Percentiles rank a stretch among this genome's conserved stretches.
These are phyloP conservation scores for Lycocerus yunnanus DNA, from an alignment of 2,888 invertebrate genomes.

Conservation along the genomic window DNA sequence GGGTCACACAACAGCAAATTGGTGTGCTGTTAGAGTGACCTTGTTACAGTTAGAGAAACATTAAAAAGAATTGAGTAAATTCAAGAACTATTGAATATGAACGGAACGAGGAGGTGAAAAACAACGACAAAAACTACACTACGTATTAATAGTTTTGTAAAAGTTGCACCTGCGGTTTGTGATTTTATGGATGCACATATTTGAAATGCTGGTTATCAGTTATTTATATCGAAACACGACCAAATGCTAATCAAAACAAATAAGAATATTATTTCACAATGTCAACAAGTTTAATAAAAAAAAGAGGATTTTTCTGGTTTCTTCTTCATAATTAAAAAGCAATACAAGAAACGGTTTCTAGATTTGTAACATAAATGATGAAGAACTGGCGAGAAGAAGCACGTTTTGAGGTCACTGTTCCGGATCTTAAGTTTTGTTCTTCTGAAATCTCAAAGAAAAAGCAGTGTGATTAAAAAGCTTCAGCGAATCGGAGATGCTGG, in stretches of 20 bases:
- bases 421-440: background rate
- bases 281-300: background rate
- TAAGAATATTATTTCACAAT: background rate
- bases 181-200: background rate
- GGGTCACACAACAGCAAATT: background rate
- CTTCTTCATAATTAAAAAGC: background rate
- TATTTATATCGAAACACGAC: background rate
- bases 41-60: background rate
- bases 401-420: background rate
- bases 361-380: background rate
- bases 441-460: background rate
- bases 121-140: no score
- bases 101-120: no score
- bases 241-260: background rate
- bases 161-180: no score
- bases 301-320: background rate
- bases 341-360: background rate
- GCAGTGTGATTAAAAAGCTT: background rate
- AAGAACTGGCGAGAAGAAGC: background rate
- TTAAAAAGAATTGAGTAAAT: no score
- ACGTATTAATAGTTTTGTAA: no score
- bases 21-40: background rate
- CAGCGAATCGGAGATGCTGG: no score
- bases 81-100: no score
- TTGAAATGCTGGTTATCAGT: background rate